Base-by-base conservation (phyloP, 2,888 invertebrate genomes). In the Rapana venosa region DNA sequence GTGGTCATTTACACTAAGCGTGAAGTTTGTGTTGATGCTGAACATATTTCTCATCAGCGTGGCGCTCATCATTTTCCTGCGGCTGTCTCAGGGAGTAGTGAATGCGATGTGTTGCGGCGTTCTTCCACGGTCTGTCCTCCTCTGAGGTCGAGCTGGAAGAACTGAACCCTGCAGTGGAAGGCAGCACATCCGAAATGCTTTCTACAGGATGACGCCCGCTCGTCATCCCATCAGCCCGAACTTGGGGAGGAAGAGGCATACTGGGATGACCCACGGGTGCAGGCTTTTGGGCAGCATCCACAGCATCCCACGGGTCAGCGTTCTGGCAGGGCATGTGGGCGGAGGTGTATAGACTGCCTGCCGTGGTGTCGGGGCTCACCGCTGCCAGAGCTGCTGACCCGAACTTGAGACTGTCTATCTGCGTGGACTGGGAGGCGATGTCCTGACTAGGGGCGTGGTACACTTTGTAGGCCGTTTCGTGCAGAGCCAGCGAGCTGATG, bases 41-140 rank as follows among this genome's bases (percentile, higher is more conserved):
- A 8, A 47, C 26, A 26, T 11, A 11, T 66, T 86, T 66, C 26
- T 22, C 66, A 13, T 56, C 20, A 30, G 26, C 66, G 35, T 86
- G 86, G 30, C 86, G 86, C 35, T 86, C 86, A 22, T 86, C 86
- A 11, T 86, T 86, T 86, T 86, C 86, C 32, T 86, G 86, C 0
- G 86, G 86, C 35, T 86, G 30, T 47, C 81, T 36, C 5, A 36
- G 22, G 4, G 81, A 83, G 47, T 26, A 47, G 6, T 22, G 81
- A 26, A 22, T 6, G 17, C 22, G 36, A 1, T 47, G 81, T 11
- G 22, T 8, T 8, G 4, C 30, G 22, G 47, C 1, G 47, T 22
- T 22, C 15, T 6, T 83, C 77, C 32, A 79, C 17, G 77, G 26
- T 15, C 32, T 79, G 15, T 79, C 77, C 13, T 79, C 77, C 20